Conservation (phyloP, 2,888 invertebrate genomes). For the Rotaria macrura region DNA sequence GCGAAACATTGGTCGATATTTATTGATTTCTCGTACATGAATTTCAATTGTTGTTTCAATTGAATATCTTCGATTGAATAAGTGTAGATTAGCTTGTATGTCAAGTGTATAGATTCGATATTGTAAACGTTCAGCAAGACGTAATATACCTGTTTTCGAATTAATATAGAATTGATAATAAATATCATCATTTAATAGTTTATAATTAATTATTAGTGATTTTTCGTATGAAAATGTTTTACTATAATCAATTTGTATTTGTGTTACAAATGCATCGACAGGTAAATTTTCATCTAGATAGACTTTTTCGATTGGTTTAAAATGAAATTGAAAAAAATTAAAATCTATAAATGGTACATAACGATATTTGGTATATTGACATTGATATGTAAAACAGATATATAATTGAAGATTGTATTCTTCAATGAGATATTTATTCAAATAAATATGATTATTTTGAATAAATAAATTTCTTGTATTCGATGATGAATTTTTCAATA, state of each 20-base stretch:
- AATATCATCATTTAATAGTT: background rate
- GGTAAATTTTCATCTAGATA: background rate
- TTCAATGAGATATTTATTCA: background rate
- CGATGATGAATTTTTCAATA: background rate
- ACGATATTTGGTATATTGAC: conserved; percentile 1
- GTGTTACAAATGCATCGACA: background rate
- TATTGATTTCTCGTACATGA: background rate
- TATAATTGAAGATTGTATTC: background rate
- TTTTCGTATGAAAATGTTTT: background rate
- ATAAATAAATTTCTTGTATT: background rate
- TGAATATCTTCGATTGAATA: background rate
- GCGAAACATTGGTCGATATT: background rate
- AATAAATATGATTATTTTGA: background rate
- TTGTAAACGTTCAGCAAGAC: background rate
- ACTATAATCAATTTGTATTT: background rate
- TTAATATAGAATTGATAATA: background rate
- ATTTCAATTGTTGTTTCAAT: background rate
- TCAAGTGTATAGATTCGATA: background rate
- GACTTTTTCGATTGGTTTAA: background rate
- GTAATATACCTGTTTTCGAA: background rate
- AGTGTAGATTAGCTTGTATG: background rate
- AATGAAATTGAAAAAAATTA: background rate
- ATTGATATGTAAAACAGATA: background rate
- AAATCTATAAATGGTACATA: background rate
- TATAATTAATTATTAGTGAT: background rate